These are phyloP conservation scores for Phthorimaea operculella DNA, from an alignment of 1,140 invertebrate genomes.

Conservation along the genomic window DNA sequence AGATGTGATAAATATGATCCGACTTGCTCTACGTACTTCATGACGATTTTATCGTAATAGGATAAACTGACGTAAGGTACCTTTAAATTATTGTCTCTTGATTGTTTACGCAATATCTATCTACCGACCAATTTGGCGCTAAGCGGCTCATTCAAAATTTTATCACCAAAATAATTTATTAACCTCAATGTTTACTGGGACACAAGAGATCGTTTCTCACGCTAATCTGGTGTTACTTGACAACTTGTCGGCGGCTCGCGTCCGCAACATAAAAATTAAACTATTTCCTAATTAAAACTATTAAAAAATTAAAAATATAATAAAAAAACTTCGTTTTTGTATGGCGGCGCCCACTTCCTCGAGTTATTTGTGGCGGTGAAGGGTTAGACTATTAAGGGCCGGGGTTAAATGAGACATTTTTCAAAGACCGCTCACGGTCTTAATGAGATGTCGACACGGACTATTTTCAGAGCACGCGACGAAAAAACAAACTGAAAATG, in stretches of 20 bases:
- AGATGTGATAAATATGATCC: no score
- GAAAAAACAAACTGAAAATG: slow-evolving; percentile 28
- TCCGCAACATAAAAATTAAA: slow-evolving; percentile 50
- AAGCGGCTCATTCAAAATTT: background rate
- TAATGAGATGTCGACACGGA: slow-evolving; percentile 61
- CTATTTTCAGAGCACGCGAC: slow-evolving; percentile 48
- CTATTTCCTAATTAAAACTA: slow-evolving; percentile 66
- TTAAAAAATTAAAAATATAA: slow-evolving; percentile 36
- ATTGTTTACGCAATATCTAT: no score
- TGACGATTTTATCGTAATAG: no score
- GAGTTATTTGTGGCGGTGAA: slow-evolving; percentile 47
- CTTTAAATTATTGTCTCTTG: no score
- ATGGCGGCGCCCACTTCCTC: slow-evolving; percentile 50
- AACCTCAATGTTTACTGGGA: slow-evolving; percentile 2
- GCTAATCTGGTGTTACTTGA: slow-evolving; percentile 42
- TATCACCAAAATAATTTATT: background rate
- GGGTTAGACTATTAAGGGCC: slow-evolving; percentile 3
- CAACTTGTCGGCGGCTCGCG: slow-evolving; percentile 28
- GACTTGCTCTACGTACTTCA: no score
- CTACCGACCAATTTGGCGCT: no score
- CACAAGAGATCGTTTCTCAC: slow-evolving; percentile 40
- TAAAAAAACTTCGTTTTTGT: slow-evolving; percentile 24
- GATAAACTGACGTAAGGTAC: no score
- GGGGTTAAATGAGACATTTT: slow-evolving; percentile 65
- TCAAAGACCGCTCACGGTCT: slow-evolving; percentile 55